Conservation (phyloP, 2,888 invertebrate species). For the Drosophila borborema region DNA sequence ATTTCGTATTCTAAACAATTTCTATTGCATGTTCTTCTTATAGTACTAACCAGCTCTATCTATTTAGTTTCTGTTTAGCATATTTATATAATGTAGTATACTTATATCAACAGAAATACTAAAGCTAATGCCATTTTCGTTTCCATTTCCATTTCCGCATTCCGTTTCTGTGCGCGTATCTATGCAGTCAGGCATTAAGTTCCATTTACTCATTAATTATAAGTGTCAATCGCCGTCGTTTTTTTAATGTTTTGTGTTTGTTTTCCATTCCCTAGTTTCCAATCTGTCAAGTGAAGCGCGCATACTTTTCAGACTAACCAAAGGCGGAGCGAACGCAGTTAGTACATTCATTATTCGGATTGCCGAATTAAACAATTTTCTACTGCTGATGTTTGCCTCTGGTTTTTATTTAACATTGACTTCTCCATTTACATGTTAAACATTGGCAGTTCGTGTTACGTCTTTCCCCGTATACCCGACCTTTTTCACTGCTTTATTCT, state of each 20-base stretch:
- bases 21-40: constrained; percentile 54
- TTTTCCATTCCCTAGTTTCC: constrained; percentile 37
- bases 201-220: constrained; percentile 72
- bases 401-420: constrained; percentile 63
- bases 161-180: constrained; percentile 42
- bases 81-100: constrained; percentile 5
- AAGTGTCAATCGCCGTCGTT: constrained; percentile 77
- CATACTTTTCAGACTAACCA: not conserved
- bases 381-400: constrained; percentile 40
- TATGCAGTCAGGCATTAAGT: constrained; percentile 66
- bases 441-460: constrained; percentile 48
- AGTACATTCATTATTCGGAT: constrained; percentile 19
- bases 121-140: constrained; percentile 27
- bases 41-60: constrained; percentile 14
- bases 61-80: not conserved
- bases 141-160: constrained; percentile 1
- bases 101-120: constrained; percentile 4
- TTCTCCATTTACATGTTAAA: constrained; percentile 78
- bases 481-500: not conserved
- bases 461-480: constrained; percentile 1
- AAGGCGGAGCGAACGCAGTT: no score
- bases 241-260: constrained; percentile 75
- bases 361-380: not conserved
- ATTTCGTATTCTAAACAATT: constrained; percentile 3
- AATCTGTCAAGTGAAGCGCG: not conserved